These are phyloP conservation scores for Drosophila rhopaloa DNA, from an alignment of 1,140 invertebrate species.

Conservation along the genomic window DNA sequence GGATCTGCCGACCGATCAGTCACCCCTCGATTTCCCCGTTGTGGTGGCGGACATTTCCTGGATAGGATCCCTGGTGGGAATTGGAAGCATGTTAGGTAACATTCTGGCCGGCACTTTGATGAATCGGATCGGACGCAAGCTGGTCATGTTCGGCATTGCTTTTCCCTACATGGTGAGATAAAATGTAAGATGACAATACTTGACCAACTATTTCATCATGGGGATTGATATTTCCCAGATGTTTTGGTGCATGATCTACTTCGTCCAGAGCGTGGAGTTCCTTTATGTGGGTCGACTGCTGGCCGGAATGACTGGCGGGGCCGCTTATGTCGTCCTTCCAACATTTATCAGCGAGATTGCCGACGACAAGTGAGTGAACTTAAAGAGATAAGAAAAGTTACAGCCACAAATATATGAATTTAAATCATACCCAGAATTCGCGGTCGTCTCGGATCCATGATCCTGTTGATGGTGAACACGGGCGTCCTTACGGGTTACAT, in stretches of 20 bases:
- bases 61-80: constrained; percentile 67
- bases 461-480: constrained; percentile 91
- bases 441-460: constrained; percentile 91
- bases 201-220: not conserved
- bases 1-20: constrained; percentile 67
- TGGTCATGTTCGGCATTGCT: constrained; percentile 43
- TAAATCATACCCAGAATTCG: constrained; percentile 86
- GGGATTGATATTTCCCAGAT: constrained; percentile 13
- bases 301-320: constrained; percentile 75
- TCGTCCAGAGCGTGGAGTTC: constrained; percentile 54
- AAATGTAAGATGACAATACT: fast-evolving
- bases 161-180: constrained; percentile 49
- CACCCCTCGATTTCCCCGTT: constrained; percentile 61
- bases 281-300: constrained; percentile 81
- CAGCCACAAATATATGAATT: not conserved
- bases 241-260: constrained; percentile 61
- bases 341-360: constrained; percentile 71
- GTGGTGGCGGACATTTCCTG: constrained; percentile 66
- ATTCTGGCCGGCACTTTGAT: constrained; percentile 48
- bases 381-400: not conserved
- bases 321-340: constrained; percentile 59
- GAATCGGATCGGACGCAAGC: constrained; percentile 66
- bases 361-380: constrained; percentile 56
- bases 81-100: constrained; percentile 70
- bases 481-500: constrained; percentile 92